These are phyloP conservation scores for Megalopta genalis DNA, from an alignment of 1,140 invertebrate genomes.

Conservation along the genomic window DNA sequence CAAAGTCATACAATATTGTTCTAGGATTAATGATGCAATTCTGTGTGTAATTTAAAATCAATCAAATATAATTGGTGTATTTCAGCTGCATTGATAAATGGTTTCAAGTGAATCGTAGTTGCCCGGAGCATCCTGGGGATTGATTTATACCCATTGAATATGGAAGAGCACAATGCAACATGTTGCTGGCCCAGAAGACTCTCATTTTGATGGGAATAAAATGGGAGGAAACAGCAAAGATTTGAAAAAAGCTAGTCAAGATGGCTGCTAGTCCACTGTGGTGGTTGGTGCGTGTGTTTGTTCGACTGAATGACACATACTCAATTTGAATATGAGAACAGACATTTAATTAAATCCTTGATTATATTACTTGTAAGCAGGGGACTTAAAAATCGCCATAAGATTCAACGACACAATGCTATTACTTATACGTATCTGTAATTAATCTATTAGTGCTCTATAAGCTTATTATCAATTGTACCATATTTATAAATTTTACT, in stretches of 20 bases:
- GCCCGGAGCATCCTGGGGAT: conserved; percentile 97
- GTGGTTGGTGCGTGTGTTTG: conserved; percentile 71
- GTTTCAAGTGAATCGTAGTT: conserved; percentile 98
- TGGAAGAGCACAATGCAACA: conserved; percentile 62
- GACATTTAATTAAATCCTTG: conserved; percentile 68
- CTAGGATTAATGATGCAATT: neutral
- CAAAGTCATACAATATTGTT: neutral
- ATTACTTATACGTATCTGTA: conserved; percentile 76
- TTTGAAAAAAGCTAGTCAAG: conserved; percentile 79
- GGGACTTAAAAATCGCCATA: conserved; percentile 74
- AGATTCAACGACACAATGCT: conserved; percentile 77
- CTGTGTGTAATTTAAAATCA: neutral
- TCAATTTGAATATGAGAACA: conserved; percentile 69
- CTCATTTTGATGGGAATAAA: conserved; percentile 60
- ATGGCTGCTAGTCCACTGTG: conserved; percentile 78
- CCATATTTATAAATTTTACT: conserved; percentile 77
- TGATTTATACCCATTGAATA: conserved; percentile 81
- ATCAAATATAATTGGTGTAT: conserved; percentile 6
- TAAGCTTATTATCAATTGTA: conserved; percentile 77
- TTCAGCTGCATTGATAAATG: conserved; percentile 96
- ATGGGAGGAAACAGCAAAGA: conserved; percentile 61
- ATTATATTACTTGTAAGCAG: conserved; percentile 66
- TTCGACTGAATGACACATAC: conserved; percentile 64
- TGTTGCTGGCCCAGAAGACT: conserved; percentile 63
- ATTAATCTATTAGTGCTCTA: conserved; percentile 76